Conservation (phyloP, 2,888 invertebrate genomes). For the Pollenia labialis region DNA sequence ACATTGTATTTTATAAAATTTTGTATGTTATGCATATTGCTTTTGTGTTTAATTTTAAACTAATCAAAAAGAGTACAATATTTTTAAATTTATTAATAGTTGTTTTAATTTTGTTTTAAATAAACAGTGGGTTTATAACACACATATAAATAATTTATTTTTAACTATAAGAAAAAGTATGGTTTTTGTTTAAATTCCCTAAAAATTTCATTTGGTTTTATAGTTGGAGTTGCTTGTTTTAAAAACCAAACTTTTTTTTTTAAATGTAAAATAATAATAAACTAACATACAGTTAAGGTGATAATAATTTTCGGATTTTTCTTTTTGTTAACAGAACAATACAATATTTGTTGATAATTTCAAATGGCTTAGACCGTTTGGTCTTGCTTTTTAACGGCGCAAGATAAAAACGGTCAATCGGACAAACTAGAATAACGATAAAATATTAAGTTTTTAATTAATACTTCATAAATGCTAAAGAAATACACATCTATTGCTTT, state of each 20-base stretch:
- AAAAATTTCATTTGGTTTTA: constrained; percentile 65
- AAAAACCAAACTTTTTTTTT: constrained; percentile 9
- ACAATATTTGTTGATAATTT: constrained; percentile 12
- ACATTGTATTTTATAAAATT: constrained; percentile 36
- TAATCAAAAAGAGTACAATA: constrained; percentile 41
- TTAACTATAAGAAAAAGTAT: constrained; percentile 40
- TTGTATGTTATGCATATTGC: constrained; percentile 51
- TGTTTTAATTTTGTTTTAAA: constrained; percentile 33
- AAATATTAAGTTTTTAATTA: constrained; percentile 44
- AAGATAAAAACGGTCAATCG: constrained; percentile 20
- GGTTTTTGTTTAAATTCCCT: constrained; percentile 58
- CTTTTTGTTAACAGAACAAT: neutral
- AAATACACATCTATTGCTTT: constrained; percentile 54
- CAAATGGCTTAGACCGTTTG: constrained; percentile 22
- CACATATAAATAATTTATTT: constrained; percentile 40
- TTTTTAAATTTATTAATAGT: neutral
- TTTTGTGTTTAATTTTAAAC: constrained; percentile 39
- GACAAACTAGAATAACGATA: constrained; percentile 38
- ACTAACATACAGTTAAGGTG: neutral
- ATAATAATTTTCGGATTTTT: neutral
- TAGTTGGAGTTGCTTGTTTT: constrained; percentile 21
- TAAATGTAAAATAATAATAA: neutral
- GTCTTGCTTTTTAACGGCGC: neutral
- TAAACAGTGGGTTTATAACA: constrained; percentile 45
- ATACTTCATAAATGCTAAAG: constrained; percentile 72